These are phyloP conservation scores for Pipistrellus pipistrellus DNA, from an alignment of 2,797 vertebrate genomes.

Conservation along the genomic window DNA sequence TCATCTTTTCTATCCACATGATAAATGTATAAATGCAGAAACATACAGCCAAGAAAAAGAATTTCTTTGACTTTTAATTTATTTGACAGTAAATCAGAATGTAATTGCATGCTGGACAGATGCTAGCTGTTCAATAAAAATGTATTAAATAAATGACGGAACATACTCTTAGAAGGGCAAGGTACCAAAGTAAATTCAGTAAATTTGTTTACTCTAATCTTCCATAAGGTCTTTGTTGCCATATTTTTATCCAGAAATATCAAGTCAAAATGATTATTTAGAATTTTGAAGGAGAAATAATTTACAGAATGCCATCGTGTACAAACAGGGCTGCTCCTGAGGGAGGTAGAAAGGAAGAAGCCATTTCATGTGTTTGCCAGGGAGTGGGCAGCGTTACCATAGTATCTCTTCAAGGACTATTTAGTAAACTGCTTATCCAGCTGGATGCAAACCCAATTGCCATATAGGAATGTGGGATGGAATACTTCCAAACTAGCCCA, in stretches of 20 bases:
- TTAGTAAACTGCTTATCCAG: constrained; percentile 35
- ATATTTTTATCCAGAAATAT: background rate
- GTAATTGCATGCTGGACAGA: background rate
- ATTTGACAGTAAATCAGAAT: constrained; percentile 64
- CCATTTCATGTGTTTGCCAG: background rate
- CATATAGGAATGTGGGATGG: background rate
- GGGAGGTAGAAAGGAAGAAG: background rate
- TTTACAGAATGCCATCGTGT: background rate
- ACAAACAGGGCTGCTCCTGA: background rate
- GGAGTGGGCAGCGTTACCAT: background rate
- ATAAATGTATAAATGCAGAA: constrained; percentile 8
- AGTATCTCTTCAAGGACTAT: constrained; percentile 1
- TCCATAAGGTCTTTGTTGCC: background rate
- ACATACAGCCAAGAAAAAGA: constrained; percentile 8
- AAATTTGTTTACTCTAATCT: too few relatives aligned
- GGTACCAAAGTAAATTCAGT: background rate
- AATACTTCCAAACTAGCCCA: constrained; percentile 10
- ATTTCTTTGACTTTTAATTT: constrained; percentile 29
- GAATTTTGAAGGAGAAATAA: constrained; percentile 43
- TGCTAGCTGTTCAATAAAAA: background rate
- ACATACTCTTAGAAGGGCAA: background rate
- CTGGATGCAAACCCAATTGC: background rate
- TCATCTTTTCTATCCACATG: background rate
- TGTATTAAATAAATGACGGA: constrained; percentile 32
- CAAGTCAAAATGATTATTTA: constrained; percentile 1